Evolutionary conservation across 2,888 invertebrate species (phyloP), one percentile per base, ranked within the genome.

Genomic region (Idaea dimidiata): DNA sequence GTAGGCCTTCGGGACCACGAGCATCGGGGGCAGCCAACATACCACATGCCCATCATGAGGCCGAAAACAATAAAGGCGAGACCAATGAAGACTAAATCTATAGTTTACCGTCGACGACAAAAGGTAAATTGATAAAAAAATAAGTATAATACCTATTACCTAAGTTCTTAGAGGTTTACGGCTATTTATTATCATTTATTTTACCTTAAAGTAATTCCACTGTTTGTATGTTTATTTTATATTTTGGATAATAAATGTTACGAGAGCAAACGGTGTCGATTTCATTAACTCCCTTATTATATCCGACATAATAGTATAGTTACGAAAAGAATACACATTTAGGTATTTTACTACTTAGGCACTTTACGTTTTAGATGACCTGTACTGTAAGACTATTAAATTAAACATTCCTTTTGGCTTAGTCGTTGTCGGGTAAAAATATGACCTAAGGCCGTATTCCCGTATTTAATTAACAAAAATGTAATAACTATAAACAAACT

Each of bases 161-260:
- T 43, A 43, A 14, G 14, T 3, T 32, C 2, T 14, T 43, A 43
- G 33, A 5, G 43, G 43, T 10, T 8, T 43, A 43, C 10, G 43
- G 43, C 43, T 14, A 33, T 43, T 8, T 14, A 14, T 6, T 43
- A 7, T 43, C 14, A 43, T 43, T 14, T 14, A 7, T 14, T 8
- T 0, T 0, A 43, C 43, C 32, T 54, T 24, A 17, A 56, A 62
- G 66, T 63, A 64, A 64, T 63, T 32, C 60, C 66, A 64, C 66
- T 59, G 43, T 55, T 24, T 64, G 66, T 62, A 17, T 59, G 57
- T 18, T 66, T 63, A 61, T 59, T 24, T 16, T 56, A 17, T 64
- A 64, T 66, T 64, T 60, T 62, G 58, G 64, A 64, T 66, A 64
- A 56, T 18, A 58, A 66, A 55, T 17, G 62, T 54, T 60, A 64